Base-by-base conservation (phyloP, 2,113 vertebrate genomes). In the Atrichornis clamosus region DNA sequence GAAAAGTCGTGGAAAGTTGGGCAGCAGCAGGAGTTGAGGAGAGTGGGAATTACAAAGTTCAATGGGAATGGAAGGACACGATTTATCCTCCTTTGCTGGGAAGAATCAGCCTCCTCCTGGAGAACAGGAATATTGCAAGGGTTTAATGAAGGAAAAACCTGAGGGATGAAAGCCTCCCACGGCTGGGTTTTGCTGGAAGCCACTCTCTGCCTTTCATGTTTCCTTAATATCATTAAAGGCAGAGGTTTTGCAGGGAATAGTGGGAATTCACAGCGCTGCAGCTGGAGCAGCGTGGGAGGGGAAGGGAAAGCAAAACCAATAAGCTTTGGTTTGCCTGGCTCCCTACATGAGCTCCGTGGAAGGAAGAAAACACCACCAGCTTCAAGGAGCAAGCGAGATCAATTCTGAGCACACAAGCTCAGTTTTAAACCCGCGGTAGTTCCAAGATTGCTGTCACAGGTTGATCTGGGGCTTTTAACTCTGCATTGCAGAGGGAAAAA, bases 21-120 rank as follows among this genome's bases (percentile, higher is more conserved):
- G 41, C 84, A 80, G 72, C 49, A 73, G 84, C 23, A 89, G 46
- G 62, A 76, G 64, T 16, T 11, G 47, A 37, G 81, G 26, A 68
- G 37, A 60, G 41, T 7, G 22, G 60, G 73, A 75, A 35, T 20
- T 47, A 14, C 2, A 49, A 28, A 58, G 26, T 0, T 49, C 27
- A 8, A 17, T 33, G 58, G 70, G 56, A 88, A 37, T 3, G 46
- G 74, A 46, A 84, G 72, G 42, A 76, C 21, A 7, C 0, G 1
- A 42, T 32, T 41, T 19, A 5, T 19, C 28, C 79, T 65, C 32
- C 52, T 79, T 55, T 24, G 49, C 64, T 90, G 59, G 76, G 79
- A 42, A 90, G 80, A 93, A 84, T 81, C 86, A 53, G 86, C 93
- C 94, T 93, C 86, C 93, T 95, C 84, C 86, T 92, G 96, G 96